These are phyloP conservation scores for Anguilla anguilla DNA, from an alignment of 2,797 vertebrate species.

Conservation along the genomic window DNA sequence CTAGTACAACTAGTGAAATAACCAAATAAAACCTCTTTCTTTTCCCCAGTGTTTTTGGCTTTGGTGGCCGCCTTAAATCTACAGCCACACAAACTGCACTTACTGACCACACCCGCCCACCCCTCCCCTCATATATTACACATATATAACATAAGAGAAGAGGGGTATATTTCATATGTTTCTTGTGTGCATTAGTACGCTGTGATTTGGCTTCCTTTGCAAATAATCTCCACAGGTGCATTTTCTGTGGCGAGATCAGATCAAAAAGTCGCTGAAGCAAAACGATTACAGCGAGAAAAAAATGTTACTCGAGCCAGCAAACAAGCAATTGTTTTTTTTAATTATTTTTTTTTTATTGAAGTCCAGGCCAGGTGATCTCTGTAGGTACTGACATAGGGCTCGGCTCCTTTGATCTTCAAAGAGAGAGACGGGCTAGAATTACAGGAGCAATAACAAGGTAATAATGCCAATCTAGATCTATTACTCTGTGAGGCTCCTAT, in stretches of 20 bases:
- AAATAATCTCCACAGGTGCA: background rate
- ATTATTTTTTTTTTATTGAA: constrained; percentile 63
- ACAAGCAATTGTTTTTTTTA: constrained; percentile 39
- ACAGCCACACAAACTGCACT: too few relatives aligned
- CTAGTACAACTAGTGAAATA: too few relatives aligned
- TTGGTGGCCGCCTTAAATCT: too few relatives aligned
- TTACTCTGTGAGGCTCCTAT: constrained; percentile 56
- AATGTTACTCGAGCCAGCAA: background rate
- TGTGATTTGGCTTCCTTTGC: background rate
- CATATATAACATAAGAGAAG: too few relatives aligned
- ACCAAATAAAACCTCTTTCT: too few relatives aligned
- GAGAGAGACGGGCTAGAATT: constrained; percentile 67
- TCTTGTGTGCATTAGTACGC: background rate
- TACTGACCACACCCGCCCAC: too few relatives aligned
- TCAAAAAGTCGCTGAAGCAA: background rate
- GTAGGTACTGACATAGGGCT: constrained; percentile 61
- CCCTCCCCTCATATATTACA: too few relatives aligned
- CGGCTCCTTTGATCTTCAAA: constrained; percentile 76
- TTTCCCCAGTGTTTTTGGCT: too few relatives aligned
- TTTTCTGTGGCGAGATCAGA: constrained; percentile 13
- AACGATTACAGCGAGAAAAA: constrained; percentile 17
- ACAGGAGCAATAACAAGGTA: constrained; percentile 69
- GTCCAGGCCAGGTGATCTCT: constrained; percentile 66
- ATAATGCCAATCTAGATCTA: constrained; percentile 66
- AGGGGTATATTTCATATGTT: background rate